Percentiles rank a stretch among this genome's conserved stretches.
phyloP scores from a whole-genome alignment of 2,797 vertebrate genomes.

The Falco cherrug region DNA sequence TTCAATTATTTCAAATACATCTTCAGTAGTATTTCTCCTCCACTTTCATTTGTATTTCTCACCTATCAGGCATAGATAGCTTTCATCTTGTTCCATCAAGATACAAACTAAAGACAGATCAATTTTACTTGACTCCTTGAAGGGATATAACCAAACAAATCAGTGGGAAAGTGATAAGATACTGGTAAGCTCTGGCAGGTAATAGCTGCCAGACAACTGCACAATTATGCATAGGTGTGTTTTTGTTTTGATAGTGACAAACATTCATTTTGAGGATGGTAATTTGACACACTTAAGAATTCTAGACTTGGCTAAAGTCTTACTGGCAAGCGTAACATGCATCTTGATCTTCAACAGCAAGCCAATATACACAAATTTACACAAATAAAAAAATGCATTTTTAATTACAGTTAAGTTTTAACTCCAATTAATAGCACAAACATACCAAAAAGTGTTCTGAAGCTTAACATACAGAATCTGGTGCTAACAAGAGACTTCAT shows the following conservation, averaged over 20 bases:
- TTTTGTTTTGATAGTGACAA: background rate
- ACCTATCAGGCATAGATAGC: background rate
- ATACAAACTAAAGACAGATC: background rate
- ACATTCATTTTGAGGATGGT: background rate
- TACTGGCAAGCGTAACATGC: background rate
- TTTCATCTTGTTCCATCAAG: background rate
- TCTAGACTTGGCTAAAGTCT: background rate
- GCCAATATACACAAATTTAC: background rate
- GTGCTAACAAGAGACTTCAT: background rate
- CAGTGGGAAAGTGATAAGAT: background rate
- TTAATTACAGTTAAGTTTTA: background rate
- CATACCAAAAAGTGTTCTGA: background rate
- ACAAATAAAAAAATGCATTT: background rate
- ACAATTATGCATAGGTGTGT: rapidly evolving
- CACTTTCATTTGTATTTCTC: background rate
- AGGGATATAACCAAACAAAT: background rate
- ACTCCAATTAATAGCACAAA: background rate
- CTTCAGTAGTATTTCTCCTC: background rate
- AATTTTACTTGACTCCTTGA: background rate
- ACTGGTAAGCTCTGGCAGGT: background rate
- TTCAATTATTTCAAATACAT: background rate
- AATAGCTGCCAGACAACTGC: background rate
- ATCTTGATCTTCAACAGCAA: background rate
- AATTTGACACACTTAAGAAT: background rate
- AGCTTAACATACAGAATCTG: background rate